Evolutionary conservation across 2,888 invertebrate genomes (phyloP).

Genomic region (Metopia argyrocephala): DNA sequence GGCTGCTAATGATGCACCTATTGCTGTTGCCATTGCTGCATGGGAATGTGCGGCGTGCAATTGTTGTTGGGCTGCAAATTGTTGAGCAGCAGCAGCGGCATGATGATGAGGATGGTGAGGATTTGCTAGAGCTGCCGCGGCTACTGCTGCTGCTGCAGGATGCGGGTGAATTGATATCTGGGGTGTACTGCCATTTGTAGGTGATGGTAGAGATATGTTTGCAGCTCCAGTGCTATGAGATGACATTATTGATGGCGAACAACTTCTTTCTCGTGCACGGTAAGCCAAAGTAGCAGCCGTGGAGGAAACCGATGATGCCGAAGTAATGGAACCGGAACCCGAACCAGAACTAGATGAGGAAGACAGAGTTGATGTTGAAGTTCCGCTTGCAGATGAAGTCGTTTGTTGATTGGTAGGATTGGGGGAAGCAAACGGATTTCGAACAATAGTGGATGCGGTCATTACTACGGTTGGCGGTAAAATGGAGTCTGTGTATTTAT

Average conservation of each 20-base stretch:
- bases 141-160: constrained; percentile 60
- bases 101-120: constrained; percentile 73
- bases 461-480: constrained; percentile 69
- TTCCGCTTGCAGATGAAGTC: constrained; percentile 21
- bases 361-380: constrained; percentile 53
- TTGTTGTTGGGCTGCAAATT: constrained; percentile 74
- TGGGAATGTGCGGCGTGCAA: constrained; percentile 74
- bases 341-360: constrained; percentile 59
- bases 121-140: constrained; percentile 63
- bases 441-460: constrained; percentile 76
- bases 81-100: constrained; percentile 74
- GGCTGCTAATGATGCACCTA: constrained; percentile 73
- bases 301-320: constrained; percentile 57
- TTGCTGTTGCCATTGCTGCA: constrained; percentile 75
- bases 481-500: constrained; percentile 61
- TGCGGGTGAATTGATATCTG: constrained; percentile 54
- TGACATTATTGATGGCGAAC: constrained; percentile 68
- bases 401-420: constrained; percentile 66
- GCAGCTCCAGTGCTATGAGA: constrained; percentile 65
- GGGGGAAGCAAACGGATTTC: constrained; percentile 77
- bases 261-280: constrained; percentile 68
- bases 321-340: constrained; percentile 35
- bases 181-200: constrained; percentile 21
- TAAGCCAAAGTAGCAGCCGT: constrained; percentile 59
- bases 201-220: constrained; percentile 68